These are phyloP conservation scores for Haliclystus octoradiatus DNA, from an alignment of 30 jellyfish, hydroid and myxozoan species.

Conservation along the genomic window DNA sequence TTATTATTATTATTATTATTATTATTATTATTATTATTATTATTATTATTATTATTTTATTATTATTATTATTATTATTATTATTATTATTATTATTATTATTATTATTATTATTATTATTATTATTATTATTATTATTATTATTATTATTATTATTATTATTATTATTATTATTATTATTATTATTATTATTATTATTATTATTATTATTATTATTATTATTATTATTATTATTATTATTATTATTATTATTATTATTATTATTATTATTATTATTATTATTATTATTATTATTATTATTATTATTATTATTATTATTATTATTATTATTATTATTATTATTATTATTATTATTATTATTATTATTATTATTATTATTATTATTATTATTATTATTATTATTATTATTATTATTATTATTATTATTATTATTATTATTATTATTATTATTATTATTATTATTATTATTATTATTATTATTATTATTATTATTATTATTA, in stretches of 20 bases:
- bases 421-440: too few relatives aligned
- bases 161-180: conserved; percentile 1
- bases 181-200: background rate
- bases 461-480: too few relatives aligned
- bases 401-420: too few relatives aligned
- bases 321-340: conserved; percentile 1
- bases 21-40: background rate
- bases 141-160: conserved; percentile 2
- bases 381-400: background rate
- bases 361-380: background rate
- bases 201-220: background rate
- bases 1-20: background rate
- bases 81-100: background rate
- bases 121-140: background rate
- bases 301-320: background rate
- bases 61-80: background rate
- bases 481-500: too few relatives aligned
- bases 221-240: background rate
- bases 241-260: background rate
- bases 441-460: too few relatives aligned
- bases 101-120: background rate
- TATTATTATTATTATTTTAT: background rate
- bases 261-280: background rate
- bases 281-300: background rate
- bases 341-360: background rate